Evolutionary conservation across 2,888 invertebrate species (phyloP).

Genomic region (Noctua comes): DNA sequence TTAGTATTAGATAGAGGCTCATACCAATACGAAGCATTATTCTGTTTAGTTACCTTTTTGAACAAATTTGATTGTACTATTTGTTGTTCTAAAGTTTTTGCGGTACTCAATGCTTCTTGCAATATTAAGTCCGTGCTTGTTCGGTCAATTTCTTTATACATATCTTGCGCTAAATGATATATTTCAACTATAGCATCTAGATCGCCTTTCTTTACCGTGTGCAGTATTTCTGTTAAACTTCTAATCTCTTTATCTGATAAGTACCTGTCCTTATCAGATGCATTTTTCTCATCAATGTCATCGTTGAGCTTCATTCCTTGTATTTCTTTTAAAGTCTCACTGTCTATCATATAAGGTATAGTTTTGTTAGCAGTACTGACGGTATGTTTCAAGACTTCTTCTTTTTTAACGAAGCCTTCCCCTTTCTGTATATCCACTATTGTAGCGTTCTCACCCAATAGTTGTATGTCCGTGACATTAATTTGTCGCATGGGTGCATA

Average conservation of each 20-base stretch:
- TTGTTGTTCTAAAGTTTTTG: constrained; percentile 33
- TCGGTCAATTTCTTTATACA: constrained; percentile 83
- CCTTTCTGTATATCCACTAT: constrained; percentile 13
- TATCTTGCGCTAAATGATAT: constrained; percentile 85
- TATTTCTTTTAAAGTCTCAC: neutral
- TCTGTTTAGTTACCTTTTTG: constrained; percentile 21
- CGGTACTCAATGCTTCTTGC: constrained; percentile 57
- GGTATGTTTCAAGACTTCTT: neutral
- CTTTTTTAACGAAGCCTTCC: neutral
- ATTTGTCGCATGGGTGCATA: constrained; percentile 71
- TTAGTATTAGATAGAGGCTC: constrained; percentile 46
- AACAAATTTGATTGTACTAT: neutral
- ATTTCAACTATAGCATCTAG: constrained; percentile 85
- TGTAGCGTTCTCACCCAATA: constrained; percentile 20
- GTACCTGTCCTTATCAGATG: constrained; percentile 74
- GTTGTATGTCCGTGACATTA: constrained; percentile 68
- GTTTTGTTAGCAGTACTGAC: neutral
- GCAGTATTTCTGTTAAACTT: constrained; percentile 79
- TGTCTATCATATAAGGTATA: constrained; percentile 1
- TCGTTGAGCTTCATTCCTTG: constrained; percentile 26
- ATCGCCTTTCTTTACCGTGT: constrained; percentile 84
- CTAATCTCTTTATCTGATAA: constrained; percentile 82
- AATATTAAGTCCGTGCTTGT: constrained; percentile 62
- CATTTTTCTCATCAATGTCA: constrained; percentile 25
- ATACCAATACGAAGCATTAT: constrained; percentile 52